Percentiles rank a stretch among this genome's conserved stretches.
Evolutionary conservation across 2,888 invertebrate species (phyloP).

Genomic region (Mythimna loreyi): DNA sequence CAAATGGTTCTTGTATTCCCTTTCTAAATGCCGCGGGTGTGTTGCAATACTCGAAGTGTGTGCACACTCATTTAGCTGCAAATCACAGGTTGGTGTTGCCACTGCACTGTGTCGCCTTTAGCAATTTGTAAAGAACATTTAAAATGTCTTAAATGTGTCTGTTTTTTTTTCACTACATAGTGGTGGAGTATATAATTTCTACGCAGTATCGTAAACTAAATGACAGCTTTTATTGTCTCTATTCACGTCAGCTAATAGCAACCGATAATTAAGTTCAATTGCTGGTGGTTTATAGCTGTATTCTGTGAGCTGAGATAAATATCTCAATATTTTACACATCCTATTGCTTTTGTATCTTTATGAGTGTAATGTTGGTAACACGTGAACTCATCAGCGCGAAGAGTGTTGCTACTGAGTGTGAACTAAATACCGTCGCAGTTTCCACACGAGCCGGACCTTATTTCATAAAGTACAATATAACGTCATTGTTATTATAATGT

Average conservation of each 20-base stretch:
- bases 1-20: constrained; percentile 24
- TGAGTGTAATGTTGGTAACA: constrained; percentile 19
- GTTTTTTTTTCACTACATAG: neutral
- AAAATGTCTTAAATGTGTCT: neutral
- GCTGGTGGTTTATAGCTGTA: constrained; percentile 30
- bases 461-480: constrained; percentile 61
- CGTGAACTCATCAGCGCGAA: constrained; percentile 40
- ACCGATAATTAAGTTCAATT: constrained; percentile 36
- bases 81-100: constrained; percentile 20
- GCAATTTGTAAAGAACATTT: constrained; percentile 25
- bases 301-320: constrained; percentile 29
- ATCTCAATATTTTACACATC: constrained; percentile 36
- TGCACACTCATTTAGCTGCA: constrained; percentile 27
- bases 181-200: constrained; percentile 17
- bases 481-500: constrained; percentile 66
- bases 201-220: constrained; percentile 21
- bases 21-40: constrained; percentile 26
- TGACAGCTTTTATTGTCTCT: constrained; percentile 30
- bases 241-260: constrained; percentile 16
- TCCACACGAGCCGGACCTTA: constrained; percentile 60
- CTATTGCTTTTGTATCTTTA: constrained; percentile 27
- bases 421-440: constrained; percentile 55
- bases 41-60: constrained; percentile 25
- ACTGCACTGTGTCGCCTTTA: constrained; percentile 9
- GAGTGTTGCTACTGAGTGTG: constrained; percentile 30